A percentile compares a stretch with the other conserved stretches of the same genome.
phyloP scores from a whole-genome alignment of 2,888 invertebrate species.

The Spatulosminthurus flaviceps region DNA sequence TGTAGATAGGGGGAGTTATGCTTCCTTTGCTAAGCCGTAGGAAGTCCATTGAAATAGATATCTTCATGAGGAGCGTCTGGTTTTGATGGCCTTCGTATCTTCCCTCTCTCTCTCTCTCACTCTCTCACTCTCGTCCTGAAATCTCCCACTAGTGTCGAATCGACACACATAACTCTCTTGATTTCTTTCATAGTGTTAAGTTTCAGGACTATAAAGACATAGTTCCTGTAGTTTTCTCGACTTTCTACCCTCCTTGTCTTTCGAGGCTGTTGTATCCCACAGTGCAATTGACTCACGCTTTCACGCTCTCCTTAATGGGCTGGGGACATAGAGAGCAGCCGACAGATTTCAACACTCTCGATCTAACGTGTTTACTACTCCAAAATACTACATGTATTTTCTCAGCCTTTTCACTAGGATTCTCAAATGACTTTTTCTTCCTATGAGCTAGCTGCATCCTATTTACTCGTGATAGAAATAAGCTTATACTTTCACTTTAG shows the following conservation, averaged over 20 bases:
- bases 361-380: too few species aligned
- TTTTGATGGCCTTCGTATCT: conserved; percentile 40
- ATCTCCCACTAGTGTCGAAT: neutral
- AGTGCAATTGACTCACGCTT: neutral
- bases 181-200: neutral
- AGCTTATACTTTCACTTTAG: neutral
- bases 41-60: conserved; percentile 43
- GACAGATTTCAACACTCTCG: neutral
- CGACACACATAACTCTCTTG: neutral
- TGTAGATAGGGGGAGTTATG: neutral
- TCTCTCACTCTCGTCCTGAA: too few species aligned
- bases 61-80: conserved; percentile 39
- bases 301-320: neutral
- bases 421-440: too few species aligned
- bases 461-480: too few species aligned
- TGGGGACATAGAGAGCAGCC: neutral
- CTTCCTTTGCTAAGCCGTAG: conserved; percentile 26
- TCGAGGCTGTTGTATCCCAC: neutral
- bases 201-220: neutral
- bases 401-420: too few species aligned
- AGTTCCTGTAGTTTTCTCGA: neutral
- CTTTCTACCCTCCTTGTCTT: neutral
- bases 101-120: too few species aligned
- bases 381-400: too few species aligned
- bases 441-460: too few species aligned